phyloP scores from a whole-genome alignment of 2,888 invertebrate genomes.

The Sepioteuthis lessoniana region DNA sequence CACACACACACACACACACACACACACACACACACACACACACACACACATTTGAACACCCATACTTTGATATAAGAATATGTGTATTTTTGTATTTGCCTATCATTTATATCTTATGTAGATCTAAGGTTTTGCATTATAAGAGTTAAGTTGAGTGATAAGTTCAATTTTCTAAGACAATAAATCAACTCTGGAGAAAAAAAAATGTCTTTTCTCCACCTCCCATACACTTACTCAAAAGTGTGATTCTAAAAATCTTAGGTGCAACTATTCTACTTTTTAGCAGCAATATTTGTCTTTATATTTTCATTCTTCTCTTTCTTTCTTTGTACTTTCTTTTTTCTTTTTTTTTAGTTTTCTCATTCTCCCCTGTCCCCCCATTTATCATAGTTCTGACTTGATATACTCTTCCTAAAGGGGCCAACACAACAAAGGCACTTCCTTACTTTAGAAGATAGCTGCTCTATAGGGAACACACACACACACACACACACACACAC shows the following conservation, averaged over 20 bases:
- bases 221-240: not conserved
- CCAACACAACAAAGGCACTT: constrained; percentile 33
- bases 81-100: not conserved
- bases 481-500: not conserved
- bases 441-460: constrained; percentile 33
- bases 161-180: constrained; percentile 21
- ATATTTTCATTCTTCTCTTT: not conserved
- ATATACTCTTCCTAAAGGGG: constrained; percentile 33
- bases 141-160: constrained; percentile 21
- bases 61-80: not conserved
- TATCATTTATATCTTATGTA: not conserved
- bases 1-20: too few species aligned
- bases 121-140: constrained; percentile 4
- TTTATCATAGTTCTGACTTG: not conserved
- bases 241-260: constrained; percentile 33
- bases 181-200: not conserved
- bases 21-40: not conserved
- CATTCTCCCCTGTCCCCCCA: not conserved
- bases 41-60: not conserved
- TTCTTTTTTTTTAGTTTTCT: not conserved
- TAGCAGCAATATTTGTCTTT: not conserved
- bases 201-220: not conserved
- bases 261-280: not conserved
- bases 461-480: constrained; percentile 1
- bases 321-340: too few species aligned